phyloP scores from a whole-genome alignment of 2,797 vertebrate genomes.

The Trichosurus vulpecula region DNA sequence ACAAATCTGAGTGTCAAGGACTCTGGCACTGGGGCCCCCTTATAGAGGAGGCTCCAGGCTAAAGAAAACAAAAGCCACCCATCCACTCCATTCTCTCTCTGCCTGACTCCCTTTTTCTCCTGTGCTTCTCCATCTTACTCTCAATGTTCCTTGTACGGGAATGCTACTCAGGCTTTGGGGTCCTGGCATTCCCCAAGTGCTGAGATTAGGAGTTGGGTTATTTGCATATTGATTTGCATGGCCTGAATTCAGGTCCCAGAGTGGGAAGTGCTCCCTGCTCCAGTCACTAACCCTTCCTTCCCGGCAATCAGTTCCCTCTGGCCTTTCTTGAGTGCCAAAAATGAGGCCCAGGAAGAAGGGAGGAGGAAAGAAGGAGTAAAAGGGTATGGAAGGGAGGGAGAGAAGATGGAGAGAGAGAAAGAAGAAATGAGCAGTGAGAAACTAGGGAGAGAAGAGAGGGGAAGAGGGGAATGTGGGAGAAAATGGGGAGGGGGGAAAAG shows the following conservation, averaged over 20 bases:
- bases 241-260: neutral
- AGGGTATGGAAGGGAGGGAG: no score
- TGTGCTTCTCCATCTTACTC: neutral
- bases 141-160: neutral
- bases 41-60: neutral
- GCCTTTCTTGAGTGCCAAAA: neutral
- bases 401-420: neutral
- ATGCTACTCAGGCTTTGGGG: neutral
- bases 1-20: neutral
- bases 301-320: neutral
- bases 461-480: neutral
- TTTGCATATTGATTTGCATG: neutral
- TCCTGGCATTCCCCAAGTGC: neutral
- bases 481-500: neutral
- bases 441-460: neutral
- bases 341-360: neutral
- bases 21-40: neutral
- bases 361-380: neutral
- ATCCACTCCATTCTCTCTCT: neutral
- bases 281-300: neutral
- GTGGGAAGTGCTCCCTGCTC: neutral
- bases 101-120: neutral
- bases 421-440: neutral
- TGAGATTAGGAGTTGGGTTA: neutral
- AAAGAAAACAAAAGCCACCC: neutral